Evolutionary conservation across 92 coral and sea anemone genomes (phyloP).

Genomic region (Ricordea florida): DNA sequence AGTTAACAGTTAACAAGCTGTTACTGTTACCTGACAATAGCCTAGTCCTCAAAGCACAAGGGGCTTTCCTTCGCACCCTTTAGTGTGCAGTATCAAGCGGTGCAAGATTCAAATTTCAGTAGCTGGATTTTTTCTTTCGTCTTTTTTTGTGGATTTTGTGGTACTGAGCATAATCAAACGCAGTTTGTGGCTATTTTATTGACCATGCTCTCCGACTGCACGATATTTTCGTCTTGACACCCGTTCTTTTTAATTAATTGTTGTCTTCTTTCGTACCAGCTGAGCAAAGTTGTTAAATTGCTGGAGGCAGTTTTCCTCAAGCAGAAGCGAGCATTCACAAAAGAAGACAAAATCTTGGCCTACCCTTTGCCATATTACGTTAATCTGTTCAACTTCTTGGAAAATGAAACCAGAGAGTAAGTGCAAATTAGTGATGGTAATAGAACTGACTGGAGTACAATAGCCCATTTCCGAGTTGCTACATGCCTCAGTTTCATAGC

Average conservation of each 20-base stretch:
- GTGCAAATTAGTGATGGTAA: background rate
- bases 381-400: constrained; percentile 11
- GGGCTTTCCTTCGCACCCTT: too few relatives aligned
- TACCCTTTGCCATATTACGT: background rate
- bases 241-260: background rate
- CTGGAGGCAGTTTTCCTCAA: constrained; percentile 23
- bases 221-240: background rate
- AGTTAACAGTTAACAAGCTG: too few relatives aligned
- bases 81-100: too few relatives aligned
- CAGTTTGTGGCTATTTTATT: too few relatives aligned
- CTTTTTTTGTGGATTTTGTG: too few relatives aligned
- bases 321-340: constrained; percentile 14
- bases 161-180: too few relatives aligned
- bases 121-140: too few relatives aligned
- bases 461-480: background rate
- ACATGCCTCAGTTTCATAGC: background rate
- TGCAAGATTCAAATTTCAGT: too few relatives aligned
- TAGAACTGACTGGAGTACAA: too few relatives aligned
- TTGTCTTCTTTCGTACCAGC: background rate
- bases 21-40: too few relatives aligned
- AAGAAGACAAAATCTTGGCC: constrained; percentile 28
- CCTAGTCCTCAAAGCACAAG: too few relatives aligned
- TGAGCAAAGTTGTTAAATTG: background rate
- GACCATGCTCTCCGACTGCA: background rate
- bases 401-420: constrained; percentile 16